These are phyloP conservation scores for Hystrix cristata DNA, from an alignment of 2,113 vertebrate species.

Conservation along the genomic window DNA sequence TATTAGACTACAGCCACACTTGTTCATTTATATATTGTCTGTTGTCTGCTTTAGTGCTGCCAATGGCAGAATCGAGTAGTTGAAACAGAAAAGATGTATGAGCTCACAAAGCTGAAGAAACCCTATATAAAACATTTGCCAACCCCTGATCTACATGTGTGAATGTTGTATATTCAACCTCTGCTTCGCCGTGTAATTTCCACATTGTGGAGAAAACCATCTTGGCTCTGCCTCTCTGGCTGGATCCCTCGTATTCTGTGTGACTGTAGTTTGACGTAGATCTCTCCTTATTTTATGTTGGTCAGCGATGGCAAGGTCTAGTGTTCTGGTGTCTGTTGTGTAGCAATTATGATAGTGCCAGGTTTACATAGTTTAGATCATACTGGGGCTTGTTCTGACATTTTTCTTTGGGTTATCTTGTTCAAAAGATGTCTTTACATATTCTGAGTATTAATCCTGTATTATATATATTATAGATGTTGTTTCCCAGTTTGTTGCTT, in stretches of 20 bases:
- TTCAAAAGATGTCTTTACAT: slow-evolving; percentile 43
- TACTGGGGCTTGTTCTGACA: slow-evolving; percentile 33
- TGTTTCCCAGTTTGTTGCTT: slow-evolving; percentile 55
- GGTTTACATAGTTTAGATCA: slow-evolving; percentile 42
- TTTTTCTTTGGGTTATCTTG: slow-evolving; percentile 60
- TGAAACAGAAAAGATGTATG: slow-evolving; percentile 35
- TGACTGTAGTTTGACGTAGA: background rate
- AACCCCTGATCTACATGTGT: slow-evolving; percentile 4
- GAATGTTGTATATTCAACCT: slow-evolving; percentile 45
- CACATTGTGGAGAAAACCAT: background rate
- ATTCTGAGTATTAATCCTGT: slow-evolving; percentile 56
- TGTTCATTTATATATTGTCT: slow-evolving; percentile 21
- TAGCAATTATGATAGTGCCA: background rate
- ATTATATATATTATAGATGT: slow-evolving; percentile 32
- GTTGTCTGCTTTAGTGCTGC: slow-evolving; percentile 32
- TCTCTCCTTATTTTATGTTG: slow-evolving; percentile 45
- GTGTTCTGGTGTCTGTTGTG: slow-evolving; percentile 32
- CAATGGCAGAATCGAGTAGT: slow-evolving; percentile 39
- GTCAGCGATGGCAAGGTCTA: background rate
- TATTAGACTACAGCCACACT: slow-evolving; percentile 2
- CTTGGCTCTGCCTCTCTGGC: slow-evolving; percentile 24
- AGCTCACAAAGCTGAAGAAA: slow-evolving; percentile 64
- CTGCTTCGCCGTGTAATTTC: slow-evolving; percentile 21
- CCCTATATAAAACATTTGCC: slow-evolving; percentile 29
- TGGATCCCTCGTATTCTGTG: background rate